A percentile compares a stretch with the other conserved stretches of the same genome.
These are phyloP conservation scores for Gryon sp. DNA, from an alignment of 1,140 invertebrate species.

Conservation along the genomic window DNA sequence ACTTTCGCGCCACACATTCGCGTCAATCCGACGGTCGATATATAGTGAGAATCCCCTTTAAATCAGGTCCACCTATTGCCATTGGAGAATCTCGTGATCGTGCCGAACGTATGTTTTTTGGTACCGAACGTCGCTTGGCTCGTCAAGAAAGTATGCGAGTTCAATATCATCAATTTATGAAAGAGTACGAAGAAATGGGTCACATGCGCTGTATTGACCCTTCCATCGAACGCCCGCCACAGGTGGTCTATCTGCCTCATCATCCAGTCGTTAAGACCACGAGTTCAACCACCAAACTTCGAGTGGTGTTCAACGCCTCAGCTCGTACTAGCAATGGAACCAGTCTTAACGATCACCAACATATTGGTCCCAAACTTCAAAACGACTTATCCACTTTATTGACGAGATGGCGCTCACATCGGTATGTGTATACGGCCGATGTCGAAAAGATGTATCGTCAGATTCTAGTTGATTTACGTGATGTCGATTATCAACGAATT, in stretches of 20 bases:
- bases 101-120: too few relatives aligned
- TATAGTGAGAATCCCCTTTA: neutral
- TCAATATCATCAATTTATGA: neutral
- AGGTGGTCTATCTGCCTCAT: neutral
- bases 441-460: too few relatives aligned
- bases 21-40: neutral
- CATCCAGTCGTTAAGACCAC: neutral
- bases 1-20: neutral
- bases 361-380: neutral
- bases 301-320: slow-evolving; percentile 2
- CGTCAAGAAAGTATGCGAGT: neutral
- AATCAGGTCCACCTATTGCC: neutral
- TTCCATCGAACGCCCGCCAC: neutral
- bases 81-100: neutral
- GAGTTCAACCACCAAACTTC: slow-evolving; percentile 6
- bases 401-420: neutral
- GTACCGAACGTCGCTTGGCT: too few relatives aligned
- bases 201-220: neutral
- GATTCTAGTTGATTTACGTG: too few relatives aligned
- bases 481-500: too few relatives aligned
- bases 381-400: neutral
- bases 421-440: too few relatives aligned
- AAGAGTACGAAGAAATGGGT: neutral
- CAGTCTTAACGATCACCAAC: neutral
- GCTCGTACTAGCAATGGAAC: neutral